Evolutionary conservation across 2,797 vertebrate genomes (phyloP), one percentile per base, ranked within the genome.

Genomic region (Thamnophis elegans): DNA sequence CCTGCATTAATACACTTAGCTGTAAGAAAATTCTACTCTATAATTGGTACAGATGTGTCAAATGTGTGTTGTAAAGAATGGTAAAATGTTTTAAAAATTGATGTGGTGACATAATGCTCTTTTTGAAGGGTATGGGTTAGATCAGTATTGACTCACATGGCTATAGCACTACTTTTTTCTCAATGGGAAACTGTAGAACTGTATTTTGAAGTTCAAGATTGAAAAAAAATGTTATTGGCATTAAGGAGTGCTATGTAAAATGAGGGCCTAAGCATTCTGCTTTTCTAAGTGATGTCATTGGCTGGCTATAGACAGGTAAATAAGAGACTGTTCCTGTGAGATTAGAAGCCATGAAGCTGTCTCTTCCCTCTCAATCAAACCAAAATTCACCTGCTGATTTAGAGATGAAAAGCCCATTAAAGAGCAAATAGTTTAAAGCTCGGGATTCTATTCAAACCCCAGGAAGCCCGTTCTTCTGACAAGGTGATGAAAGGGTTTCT

Each of bases 401-500:
- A 94, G 94, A 92, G 92, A 95, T 96, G 95, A 95, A 97, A 96
- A 96, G 92, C 92, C 93, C 95, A 95, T 96, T 96, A 96, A 95
- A 93, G 95, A 96, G 89, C 95, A 97, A 96, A 96, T 95, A 92
- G 11, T 96, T 96, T 95, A 96, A 96, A 92, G 94, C 95, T 96
- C 54, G 95, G 94, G 93, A 95, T 96, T 95, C 93, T 95, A 89
- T 95, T 95, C 95, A 93, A 95, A 85, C 96, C 95, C 94, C 96
- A 94, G 96, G 96, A 96, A 96, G 36, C 95, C 95, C 0, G 82
- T 96, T 96, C 96, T 92, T 94, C 73, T 95, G 96, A 95, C 96
- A 95, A 93, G 0, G 0, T 96, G 96, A 96, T 96, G 96, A 96
- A 96, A 96, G 93, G 93, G 94, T 93, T 97, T 97, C 94, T 96